Conservation (phyloP, 1,140 invertebrate species). For the Onthophagus taurus region DNA sequence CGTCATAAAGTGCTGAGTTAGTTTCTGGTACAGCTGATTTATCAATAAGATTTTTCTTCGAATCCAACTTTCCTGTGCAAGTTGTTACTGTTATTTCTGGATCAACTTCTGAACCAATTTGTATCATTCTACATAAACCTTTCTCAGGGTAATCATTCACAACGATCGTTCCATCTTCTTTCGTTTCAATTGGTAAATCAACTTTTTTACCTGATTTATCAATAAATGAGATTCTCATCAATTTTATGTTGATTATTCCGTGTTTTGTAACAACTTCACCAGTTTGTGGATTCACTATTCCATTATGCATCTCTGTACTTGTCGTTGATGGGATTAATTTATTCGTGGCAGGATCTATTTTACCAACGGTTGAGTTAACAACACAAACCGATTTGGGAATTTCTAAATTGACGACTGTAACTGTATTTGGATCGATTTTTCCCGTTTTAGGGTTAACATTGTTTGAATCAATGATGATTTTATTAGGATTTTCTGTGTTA, state of each 20-base stretch:
- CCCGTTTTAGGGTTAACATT: constrained; percentile 48
- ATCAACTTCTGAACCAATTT: constrained; percentile 45
- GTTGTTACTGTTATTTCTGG: constrained; percentile 46
- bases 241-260: constrained; percentile 53
- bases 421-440: constrained; percentile 49
- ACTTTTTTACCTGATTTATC: constrained; percentile 53
- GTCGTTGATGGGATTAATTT: constrained; percentile 48
- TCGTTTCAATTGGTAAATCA: constrained; percentile 30
- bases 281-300: constrained; percentile 51
- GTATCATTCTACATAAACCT: constrained; percentile 43
- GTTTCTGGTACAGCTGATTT: constrained; percentile 50
- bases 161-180: constrained; percentile 42
- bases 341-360: constrained; percentile 48
- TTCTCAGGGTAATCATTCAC: constrained; percentile 44
- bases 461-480: constrained; percentile 51
- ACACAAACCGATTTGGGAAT: constrained; percentile 56
- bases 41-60: constrained; percentile 52
- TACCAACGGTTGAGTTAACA: constrained; percentile 49
- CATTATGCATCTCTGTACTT: constrained; percentile 51
- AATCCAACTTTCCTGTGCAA: constrained; percentile 45
- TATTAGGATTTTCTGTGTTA: constrained; percentile 49
- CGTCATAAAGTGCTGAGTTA: constrained; percentile 52
- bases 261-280: constrained; percentile 57
- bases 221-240: constrained; percentile 43
- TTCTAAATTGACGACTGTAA: constrained; percentile 53